Base-by-base conservation (phyloP, 37 sponge, comb jelly and placozoan species). In the Oopsacas minuta region DNA sequence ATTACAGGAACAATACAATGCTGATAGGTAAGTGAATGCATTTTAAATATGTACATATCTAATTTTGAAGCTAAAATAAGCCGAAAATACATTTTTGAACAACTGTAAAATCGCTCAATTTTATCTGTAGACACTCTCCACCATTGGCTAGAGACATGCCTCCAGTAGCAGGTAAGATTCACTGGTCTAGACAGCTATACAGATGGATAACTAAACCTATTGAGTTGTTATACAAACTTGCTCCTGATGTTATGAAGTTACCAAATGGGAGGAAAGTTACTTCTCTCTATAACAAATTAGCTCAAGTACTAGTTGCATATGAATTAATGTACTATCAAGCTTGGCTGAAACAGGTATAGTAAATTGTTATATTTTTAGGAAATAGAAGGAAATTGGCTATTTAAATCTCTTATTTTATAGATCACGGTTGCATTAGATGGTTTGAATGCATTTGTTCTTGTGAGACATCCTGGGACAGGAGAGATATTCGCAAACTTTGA, bases 281-380 rank as follows among this genome's bases (percentile, higher is more conserved):
- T 39, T 84, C 83, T 53, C 90, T 89, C 51, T 97, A 90, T 87
- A 97, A 97, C 88, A 87, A 85, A 38, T 82, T 92, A 83, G 95
- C 95, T 35, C 81, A 88, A 10, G 87, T 91, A 17, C 88, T 97
- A 81, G 83, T 91, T 0, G 92, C 94, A 81, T 97, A 91, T 89
- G 99, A 97, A 69, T 46, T 97, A 51, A 37, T 92, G 25, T 94
- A 94, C 84, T 90, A 93, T 86, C 87, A 85, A 52, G 90, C 88
- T 39, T 97, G 97, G 97, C 30, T 88, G 0, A 82, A 90, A 81
- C 87, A 87, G 86, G 85, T 88, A 30, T 38, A 20, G 20, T 81
- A 81, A n/a, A n/a, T 20, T 81, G 20, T n/a, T 20, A 34, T 20
- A 7, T 10, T 15, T 35, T 28, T 10, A 81, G 81, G 10, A 15